Evolutionary conservation across 2,797 vertebrate species (phyloP).

Genomic region (Ara ararauna): DNA sequence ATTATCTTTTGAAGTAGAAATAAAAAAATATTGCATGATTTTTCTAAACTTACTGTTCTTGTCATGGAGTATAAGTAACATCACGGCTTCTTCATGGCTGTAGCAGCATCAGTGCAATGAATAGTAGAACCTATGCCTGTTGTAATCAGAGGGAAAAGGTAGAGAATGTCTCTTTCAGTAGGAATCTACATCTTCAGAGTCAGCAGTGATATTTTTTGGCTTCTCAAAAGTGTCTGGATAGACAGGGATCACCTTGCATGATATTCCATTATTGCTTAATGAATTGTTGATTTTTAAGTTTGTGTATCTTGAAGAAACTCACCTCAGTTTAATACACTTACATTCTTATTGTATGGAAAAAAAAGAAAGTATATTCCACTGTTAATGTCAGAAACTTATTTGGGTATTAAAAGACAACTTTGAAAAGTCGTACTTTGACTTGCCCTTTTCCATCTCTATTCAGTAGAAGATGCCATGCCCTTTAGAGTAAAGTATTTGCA

Average conservation of each 20-base stretch:
- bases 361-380: background rate
- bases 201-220: background rate
- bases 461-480: background rate
- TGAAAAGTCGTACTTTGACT: background rate
- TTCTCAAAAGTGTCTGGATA: background rate
- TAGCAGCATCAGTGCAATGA: conserved; percentile 6
- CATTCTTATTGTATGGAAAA: background rate
- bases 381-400: background rate
- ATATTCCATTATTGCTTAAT: background rate
- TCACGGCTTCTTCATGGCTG: background rate
- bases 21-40: background rate
- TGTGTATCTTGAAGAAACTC: background rate
- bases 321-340: background rate
- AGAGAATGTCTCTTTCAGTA: background rate
- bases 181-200: background rate
- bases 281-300: background rate
- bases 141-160: background rate
- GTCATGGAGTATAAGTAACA: background rate
- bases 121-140: background rate
- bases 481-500: background rate
- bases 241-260: background rate
- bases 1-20: background rate
- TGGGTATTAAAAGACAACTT: background rate
- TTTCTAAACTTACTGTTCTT: background rate
- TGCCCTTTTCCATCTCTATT: background rate